Percentiles rank a stretch among this genome's conserved stretches.
phyloP scores from a whole-genome alignment of 2,888 invertebrate genomes.

The Ormyrus thymus region DNA sequence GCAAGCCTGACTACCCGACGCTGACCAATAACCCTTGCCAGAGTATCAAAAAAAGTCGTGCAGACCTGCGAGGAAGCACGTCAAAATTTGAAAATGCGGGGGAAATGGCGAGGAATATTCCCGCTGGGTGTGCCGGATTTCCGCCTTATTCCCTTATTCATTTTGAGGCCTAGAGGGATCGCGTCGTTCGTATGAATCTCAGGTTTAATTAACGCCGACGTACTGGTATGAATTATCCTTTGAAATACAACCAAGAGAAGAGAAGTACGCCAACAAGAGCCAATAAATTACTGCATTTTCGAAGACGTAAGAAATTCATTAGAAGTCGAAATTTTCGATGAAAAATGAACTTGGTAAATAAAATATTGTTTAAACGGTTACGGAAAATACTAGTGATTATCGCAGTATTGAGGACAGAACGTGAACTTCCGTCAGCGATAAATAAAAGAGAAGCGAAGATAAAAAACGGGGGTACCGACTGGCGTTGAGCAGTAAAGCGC shows the following conservation, averaged over 20 bases:
- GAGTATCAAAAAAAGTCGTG: too few species aligned
- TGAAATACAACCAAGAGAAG: constrained; percentile 37
- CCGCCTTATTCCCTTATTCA: constrained; percentile 39
- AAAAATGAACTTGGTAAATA: too few species aligned
- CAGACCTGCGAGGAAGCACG: neutral
- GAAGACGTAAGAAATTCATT: too few species aligned
- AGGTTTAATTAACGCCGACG: constrained; percentile 67
- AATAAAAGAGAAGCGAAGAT: constrained; percentile 11
- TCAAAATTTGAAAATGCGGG: constrained; percentile 33
- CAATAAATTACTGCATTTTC: too few species aligned
- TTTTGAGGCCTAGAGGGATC: constrained; percentile 55
- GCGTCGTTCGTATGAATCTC: constrained; percentile 61
- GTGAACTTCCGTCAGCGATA: neutral
- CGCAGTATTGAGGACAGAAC: neutral
- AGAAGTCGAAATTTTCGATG: too few species aligned
- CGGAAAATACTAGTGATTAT: too few species aligned
- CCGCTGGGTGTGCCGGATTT: neutral
- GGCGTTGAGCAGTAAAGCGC: constrained; percentile 37
- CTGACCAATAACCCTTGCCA: constrained; percentile 28
- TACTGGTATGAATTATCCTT: constrained; percentile 62
- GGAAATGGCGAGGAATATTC: neutral
- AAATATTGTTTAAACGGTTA: too few species aligned
- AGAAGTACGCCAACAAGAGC: constrained; percentile 3
- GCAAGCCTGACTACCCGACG: neutral
- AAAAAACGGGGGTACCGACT: constrained; percentile 12